Percentiles rank a stretch among this genome's conserved stretches.
Evolutionary conservation across 2,888 invertebrate species (phyloP).

Genomic region (Leistus spinibarbis): DNA sequence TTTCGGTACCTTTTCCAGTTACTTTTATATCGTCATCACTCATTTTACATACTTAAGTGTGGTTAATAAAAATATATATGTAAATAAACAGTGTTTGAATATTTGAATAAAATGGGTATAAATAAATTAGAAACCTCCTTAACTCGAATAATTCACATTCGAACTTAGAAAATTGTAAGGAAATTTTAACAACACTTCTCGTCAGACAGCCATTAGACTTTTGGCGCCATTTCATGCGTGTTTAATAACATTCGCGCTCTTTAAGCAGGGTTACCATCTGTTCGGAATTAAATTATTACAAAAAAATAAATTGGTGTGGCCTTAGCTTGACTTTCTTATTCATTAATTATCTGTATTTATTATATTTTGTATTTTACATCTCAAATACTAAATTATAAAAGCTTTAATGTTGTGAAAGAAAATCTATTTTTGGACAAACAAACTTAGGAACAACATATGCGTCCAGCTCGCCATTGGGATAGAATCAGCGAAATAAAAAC

Average conservation of each 20-base stretch:
- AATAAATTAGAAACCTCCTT: background rate
- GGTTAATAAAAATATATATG: background rate
- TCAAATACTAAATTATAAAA: too few relatives aligned
- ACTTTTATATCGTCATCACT: background rate
- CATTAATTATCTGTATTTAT: too few relatives aligned
- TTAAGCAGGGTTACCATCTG: background rate
- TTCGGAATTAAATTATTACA: background rate
- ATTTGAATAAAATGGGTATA: too few relatives aligned
- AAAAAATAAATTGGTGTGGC: too few relatives aligned
- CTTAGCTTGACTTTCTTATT: too few relatives aligned
- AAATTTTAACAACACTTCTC: background rate
- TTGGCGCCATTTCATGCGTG: background rate
- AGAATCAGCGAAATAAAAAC: too few relatives aligned
- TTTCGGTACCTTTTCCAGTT: background rate
- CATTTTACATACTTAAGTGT: background rate
- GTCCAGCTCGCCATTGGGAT: too few relatives aligned
- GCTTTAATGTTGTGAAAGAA: too few relatives aligned
- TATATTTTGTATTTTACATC: too few relatives aligned
- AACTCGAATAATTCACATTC: background rate
- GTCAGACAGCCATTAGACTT: background rate
- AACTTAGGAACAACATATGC: too few relatives aligned
- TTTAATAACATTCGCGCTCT: background rate
- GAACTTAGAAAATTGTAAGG: background rate
- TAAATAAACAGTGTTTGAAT: background rate
- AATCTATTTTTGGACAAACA: too few relatives aligned